phyloP scores from a whole-genome alignment of 1,140 invertebrate species.

The Metaphire vulgaris region DNA sequence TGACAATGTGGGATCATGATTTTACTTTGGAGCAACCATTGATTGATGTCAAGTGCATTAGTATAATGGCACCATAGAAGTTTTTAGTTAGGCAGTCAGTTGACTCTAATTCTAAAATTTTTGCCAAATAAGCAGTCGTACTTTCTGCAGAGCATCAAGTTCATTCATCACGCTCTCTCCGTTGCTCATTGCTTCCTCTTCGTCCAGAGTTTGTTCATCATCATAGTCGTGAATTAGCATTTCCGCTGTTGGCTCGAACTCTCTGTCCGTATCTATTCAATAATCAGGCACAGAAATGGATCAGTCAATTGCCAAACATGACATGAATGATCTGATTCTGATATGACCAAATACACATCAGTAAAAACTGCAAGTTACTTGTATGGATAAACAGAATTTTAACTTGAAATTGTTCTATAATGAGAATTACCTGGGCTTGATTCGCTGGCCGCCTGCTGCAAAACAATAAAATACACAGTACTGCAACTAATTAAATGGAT shows the following conservation, averaged over 20 bases:
- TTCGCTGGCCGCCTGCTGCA: neutral
- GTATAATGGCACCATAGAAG: neutral
- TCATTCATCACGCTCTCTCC: constrained; percentile 69
- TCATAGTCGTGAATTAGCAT: constrained; percentile 96
- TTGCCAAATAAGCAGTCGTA: constrained; percentile 43
- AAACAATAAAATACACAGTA: too few relatives aligned
- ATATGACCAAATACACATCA: neutral
- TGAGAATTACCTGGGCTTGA: neutral
- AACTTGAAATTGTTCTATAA: neutral
- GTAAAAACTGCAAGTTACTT: neutral
- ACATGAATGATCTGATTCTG: neutral
- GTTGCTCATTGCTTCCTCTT: constrained; percentile 77
- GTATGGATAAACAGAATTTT: neutral
- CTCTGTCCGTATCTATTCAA: constrained; percentile 54
- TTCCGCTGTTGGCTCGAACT: constrained; percentile 68
- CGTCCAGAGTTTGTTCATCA: constrained; percentile 88
- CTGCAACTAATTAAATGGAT: too few relatives aligned
- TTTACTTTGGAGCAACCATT: neutral
- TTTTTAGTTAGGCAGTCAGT: neutral
- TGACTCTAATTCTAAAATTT: too few relatives aligned
- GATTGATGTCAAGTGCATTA: neutral
- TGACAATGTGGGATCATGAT: neutral
- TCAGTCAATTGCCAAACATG: neutral
- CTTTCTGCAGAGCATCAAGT: constrained; percentile 76
- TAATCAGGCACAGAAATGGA: neutral